Evolutionary conservation across 2,797 vertebrate species (phyloP), one percentile per base, ranked within the genome.

Genomic region (Rhabdomys pumilio): DNA sequence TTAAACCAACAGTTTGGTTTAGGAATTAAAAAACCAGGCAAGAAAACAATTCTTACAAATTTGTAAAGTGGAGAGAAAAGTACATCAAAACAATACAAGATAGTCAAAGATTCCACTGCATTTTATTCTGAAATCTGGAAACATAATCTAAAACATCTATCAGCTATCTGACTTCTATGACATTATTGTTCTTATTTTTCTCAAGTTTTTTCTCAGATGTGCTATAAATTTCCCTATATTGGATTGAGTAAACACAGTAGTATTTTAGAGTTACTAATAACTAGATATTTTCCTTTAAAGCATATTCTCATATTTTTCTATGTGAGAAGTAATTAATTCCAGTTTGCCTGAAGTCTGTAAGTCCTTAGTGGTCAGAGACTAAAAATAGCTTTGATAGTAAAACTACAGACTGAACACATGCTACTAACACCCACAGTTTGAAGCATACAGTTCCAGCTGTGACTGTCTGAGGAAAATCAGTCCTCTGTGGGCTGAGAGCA

Each of bases 261-360:
- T 86, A 47, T 92, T 95, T 55, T 1, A 15, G 47, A 89, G 20
- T 63, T 31, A 73, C 15, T 41, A 87, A 20, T 13, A 72, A 92
- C 22, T 29, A 77, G n/a, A 87, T 72, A 77, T 80, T 86, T 12
- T 12, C 31, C 11, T 57, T 82, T 65, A 82, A 77, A 41, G 38
- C 38, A n/a, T 55, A 92, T 14, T n/a, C 7, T 26, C 8, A 14
- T 38, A 31, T 6, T 73, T 73, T 88, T 57, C 17, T 29, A 11
- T 79, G 72, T 31, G 57, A 88, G n/a, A 50, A 77, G 22, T 20
- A 80, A 72, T 90, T 73, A 59, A 72, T 69, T 92, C 82, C n/a
- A 57, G 10, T 82, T 76, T 67, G 65, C 24, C n/a, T 82, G 50
- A 86, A 72, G 29, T 50, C 55, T 86, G 61, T 63, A 31, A 65